A percentile compares a stretch with the other conserved stretches of the same genome.
These are phyloP conservation scores for Luperina nickerlii DNA, from an alignment of 2,888 invertebrate species.

Conservation along the genomic window DNA sequence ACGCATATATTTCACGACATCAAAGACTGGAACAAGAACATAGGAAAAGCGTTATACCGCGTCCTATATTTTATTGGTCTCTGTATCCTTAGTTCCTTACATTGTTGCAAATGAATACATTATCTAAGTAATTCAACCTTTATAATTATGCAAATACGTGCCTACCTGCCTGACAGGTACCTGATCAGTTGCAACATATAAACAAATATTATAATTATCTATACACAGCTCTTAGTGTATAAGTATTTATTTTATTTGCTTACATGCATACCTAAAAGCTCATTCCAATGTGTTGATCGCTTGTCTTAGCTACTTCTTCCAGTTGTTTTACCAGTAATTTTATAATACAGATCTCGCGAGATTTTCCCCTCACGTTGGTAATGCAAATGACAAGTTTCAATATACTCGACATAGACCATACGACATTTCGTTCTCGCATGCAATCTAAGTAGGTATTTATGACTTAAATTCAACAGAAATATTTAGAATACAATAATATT, in stretches of 20 bases:
- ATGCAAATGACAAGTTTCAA: neutral
- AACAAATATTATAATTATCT: conserved; percentile 55
- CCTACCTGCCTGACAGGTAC: conserved; percentile 52
- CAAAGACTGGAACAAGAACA: conserved; percentile 47
- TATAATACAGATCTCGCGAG: neutral
- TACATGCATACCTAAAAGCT: conserved; percentile 27
- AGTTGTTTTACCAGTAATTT: conserved; percentile 4
- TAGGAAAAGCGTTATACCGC: conserved; percentile 35
- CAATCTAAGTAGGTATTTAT: neutral
- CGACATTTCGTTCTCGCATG: neutral
- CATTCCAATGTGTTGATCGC: conserved; percentile 10
- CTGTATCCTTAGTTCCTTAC: conserved; percentile 30
- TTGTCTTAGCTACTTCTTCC: conserved; percentile 3
- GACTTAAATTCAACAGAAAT: neutral
- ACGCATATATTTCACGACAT: conserved; percentile 52
- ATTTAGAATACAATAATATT: neutral
- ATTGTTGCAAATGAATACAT: conserved; percentile 67
- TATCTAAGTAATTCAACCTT: conserved; percentile 63
- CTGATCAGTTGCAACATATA: conserved; percentile 61
- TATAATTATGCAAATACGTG: conserved; percentile 68
- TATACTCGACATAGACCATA: neutral
- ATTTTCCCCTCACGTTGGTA: neutral
- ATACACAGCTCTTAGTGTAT: conserved; percentile 18
- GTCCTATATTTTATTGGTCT: conserved; percentile 48
- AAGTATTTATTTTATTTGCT: conserved; percentile 44